Conservation (phyloP, 1,140 invertebrate species). For the Pseudomyrmex dendroicus region DNA sequence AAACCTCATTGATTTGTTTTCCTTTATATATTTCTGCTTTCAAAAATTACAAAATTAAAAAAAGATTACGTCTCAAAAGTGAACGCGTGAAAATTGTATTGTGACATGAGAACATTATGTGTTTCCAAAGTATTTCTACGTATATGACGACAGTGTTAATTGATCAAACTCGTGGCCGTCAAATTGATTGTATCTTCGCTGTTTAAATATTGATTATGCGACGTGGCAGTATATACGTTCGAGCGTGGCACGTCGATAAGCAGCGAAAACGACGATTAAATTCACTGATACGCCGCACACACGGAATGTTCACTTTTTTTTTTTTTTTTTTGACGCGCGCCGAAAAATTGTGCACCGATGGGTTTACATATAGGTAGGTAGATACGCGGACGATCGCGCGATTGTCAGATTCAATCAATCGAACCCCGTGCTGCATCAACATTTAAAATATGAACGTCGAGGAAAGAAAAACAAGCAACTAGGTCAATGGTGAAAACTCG, state of each 20-base stretch:
- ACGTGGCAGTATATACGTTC: constrained; percentile 11
- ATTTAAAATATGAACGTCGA: constrained; percentile 53
- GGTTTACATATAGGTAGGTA: constrained; percentile 1
- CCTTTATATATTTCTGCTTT: background rate
- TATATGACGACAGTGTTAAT: background rate
- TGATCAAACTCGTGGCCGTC: constrained; percentile 14
- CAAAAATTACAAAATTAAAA: background rate
- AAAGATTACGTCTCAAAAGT: background rate
- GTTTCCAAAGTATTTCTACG: too few relatives aligned
- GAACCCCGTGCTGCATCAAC: constrained; percentile 43
- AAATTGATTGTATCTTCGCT: constrained; percentile 41
- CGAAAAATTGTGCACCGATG: background rate
- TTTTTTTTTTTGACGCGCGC: background rate
- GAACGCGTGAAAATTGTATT: background rate
- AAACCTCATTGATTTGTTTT: too few relatives aligned
- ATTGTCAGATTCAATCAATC: constrained; percentile 46
- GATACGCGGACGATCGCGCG: constrained; percentile 11
- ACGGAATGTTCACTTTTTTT: background rate
- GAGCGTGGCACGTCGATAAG: constrained; percentile 28
- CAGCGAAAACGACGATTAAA: constrained; percentile 42
- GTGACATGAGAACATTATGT: background rate
- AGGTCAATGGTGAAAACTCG: constrained; percentile 14
- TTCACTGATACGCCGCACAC: constrained; percentile 25
- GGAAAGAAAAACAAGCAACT: constrained; percentile 10
- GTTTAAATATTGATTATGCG: constrained; percentile 55